Percentiles rank a stretch among this genome's conserved stretches.
Conservation (phyloP, 2,797 vertebrate genomes). For the Brotula barbata region DNA sequence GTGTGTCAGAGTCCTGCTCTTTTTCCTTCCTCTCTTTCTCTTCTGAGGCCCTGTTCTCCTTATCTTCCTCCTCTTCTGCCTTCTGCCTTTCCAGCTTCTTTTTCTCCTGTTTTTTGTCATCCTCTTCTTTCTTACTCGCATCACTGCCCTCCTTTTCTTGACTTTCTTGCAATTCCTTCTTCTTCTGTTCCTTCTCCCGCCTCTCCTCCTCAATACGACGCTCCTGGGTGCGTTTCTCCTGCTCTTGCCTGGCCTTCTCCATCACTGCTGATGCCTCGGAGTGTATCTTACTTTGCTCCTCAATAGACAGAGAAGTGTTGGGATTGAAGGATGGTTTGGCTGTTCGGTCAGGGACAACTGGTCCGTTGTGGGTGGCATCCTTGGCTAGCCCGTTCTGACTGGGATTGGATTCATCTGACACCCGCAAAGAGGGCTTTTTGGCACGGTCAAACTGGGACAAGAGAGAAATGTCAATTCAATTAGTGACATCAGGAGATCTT, state of each 20-base stretch:
- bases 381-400: conserved; percentile 69
- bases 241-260: conserved; percentile 84
- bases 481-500: not conserved
- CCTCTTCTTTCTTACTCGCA: conserved; percentile 74
- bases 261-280: conserved; percentile 75
- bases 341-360: conserved; percentile 84
- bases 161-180: conserved; percentile 50
- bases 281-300: conserved; percentile 83
- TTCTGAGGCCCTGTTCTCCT: conserved; percentile 69
- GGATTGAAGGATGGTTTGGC: conserved; percentile 79
- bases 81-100: conserved; percentile 76
- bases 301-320: conserved; percentile 74
- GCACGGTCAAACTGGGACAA: conserved; percentile 88
- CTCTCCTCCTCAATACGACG: conserved; percentile 69
- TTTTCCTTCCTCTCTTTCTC: conserved; percentile 77
- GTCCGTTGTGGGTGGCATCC: conserved; percentile 78
- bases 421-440: conserved; percentile 86
- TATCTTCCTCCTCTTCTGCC: conserved; percentile 70
- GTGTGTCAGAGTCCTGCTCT: conserved; percentile 69
- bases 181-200: conserved; percentile 49
- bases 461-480: not conserved
- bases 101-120: conserved; percentile 78
- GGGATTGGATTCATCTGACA: conserved; percentile 71
- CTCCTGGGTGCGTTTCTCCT: conserved; percentile 78
- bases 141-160: conserved; percentile 58